Conservation (phyloP, 2,113 vertebrate species). For the Corynorhinus townsendii region DNA sequence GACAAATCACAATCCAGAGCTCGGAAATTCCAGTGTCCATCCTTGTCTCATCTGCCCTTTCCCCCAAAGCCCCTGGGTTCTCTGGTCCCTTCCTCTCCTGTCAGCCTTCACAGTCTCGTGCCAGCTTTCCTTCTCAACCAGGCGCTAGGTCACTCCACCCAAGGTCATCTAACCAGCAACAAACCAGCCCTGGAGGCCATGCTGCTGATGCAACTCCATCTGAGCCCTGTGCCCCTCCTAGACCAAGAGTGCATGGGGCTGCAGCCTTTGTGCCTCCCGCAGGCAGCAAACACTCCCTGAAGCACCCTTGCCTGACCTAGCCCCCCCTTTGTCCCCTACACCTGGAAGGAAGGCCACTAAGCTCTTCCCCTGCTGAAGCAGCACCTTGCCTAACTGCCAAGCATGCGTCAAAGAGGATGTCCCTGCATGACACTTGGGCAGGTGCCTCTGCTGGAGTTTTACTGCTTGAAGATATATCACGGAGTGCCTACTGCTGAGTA, state of each 20-base stretch:
- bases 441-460: background rate
- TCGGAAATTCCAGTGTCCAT: background rate
- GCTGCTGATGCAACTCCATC: background rate
- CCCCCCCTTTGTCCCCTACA: background rate
- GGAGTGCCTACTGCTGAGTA: background rate
- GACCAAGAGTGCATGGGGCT: fast-evolving
- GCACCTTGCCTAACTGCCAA: background rate
- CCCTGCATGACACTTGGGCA: background rate
- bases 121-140: background rate
- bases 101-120: fast-evolving
- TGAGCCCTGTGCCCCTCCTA: fast-evolving
- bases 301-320: fast-evolving
- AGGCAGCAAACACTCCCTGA: too few species aligned
- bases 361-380: background rate
- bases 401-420: slow-evolving; percentile 7
- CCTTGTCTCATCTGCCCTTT: fast-evolving
- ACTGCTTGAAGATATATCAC: background rate
- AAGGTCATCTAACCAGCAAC: background rate
- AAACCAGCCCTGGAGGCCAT: fast-evolving
- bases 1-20: background rate
- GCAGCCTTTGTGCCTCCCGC: background rate
- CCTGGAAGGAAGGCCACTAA: background rate
- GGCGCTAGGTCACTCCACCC: background rate
- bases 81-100: background rate
- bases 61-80: fast-evolving